Evolutionary conservation across 2,888 invertebrate species (phyloP).

Genomic region (Vandiemenella viatica): DNA sequence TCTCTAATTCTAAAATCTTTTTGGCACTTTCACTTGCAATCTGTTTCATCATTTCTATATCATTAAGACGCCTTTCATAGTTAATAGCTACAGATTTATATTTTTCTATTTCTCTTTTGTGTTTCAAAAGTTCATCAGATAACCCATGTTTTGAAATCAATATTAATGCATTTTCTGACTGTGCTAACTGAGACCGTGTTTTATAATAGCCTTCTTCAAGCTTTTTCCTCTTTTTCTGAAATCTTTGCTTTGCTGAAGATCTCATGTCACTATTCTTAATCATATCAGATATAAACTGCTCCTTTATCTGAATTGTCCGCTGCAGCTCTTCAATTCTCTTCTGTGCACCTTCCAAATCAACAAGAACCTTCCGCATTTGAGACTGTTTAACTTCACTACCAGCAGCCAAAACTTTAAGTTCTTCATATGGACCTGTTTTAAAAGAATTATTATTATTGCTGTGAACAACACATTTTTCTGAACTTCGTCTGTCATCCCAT

Average conservation of each 20-base stretch:
- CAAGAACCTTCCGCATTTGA: conserved; percentile 28
- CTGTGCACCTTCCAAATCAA: conserved; percentile 48
- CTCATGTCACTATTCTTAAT: conserved; percentile 40
- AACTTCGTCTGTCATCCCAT: neutral
- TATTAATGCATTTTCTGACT: conserved; percentile 33
- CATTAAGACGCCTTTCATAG: conserved; percentile 35
- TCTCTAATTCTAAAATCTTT: conserved; percentile 49
- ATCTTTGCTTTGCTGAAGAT: conserved; percentile 39
- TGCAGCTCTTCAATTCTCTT: conserved; percentile 55
- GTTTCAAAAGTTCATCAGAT: conserved; percentile 23
- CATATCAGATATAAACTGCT: conserved; percentile 56
- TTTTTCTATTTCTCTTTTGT: conserved; percentile 28
- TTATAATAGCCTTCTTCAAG: conserved; percentile 43
- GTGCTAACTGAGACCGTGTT: conserved; percentile 37
- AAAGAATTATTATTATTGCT: neutral
- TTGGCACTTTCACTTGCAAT: conserved; percentile 46
- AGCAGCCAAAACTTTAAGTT: conserved; percentile 31
- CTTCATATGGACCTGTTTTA: conserved; percentile 30
- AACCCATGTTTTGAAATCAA: conserved; percentile 24
- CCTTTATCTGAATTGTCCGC: conserved; percentile 52
- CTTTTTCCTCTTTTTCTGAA: conserved; percentile 46
- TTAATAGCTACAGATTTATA: conserved; percentile 31
- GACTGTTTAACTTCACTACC: conserved; percentile 28
- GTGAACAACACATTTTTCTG: neutral
- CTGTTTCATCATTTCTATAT: conserved; percentile 36